Conservation (phyloP, 1,140 invertebrate species). For the Lutraria rhynchaena region DNA sequence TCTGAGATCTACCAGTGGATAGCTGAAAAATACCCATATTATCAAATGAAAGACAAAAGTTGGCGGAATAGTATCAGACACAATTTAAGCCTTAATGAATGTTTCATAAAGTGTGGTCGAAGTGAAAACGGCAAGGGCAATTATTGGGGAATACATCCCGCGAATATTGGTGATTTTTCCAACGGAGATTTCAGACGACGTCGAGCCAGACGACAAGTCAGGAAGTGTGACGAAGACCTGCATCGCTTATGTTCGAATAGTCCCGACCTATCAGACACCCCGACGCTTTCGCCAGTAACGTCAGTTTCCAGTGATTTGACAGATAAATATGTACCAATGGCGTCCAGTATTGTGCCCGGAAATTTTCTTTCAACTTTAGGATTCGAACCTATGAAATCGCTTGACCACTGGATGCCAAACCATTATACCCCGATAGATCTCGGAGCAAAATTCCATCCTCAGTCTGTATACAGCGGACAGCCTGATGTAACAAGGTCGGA, state of each 20-base stretch:
- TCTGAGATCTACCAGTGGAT: conserved; percentile 93
- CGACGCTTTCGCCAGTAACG: background rate
- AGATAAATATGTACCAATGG: conserved; percentile 49
- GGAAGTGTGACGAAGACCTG: conserved; percentile 83
- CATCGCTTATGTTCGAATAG: conserved; percentile 36
- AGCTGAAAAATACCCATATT: conserved; percentile 94
- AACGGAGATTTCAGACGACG: conserved; percentile 96
- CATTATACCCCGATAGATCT: background rate
- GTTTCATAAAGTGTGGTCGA: conserved; percentile 87
- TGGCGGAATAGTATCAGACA: conserved; percentile 82
- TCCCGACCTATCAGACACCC: conserved; percentile 3
- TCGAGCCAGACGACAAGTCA: conserved; percentile 95
- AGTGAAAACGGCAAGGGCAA: conserved; percentile 95
- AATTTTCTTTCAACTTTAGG: conserved; percentile 38
- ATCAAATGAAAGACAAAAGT: conserved; percentile 90
- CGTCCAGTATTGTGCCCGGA: conserved; percentile 23
- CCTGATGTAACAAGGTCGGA: background rate
- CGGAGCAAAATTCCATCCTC: background rate
- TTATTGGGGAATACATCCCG: conserved; percentile 98
- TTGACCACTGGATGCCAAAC: conserved; percentile 13
- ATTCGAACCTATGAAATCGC: background rate
- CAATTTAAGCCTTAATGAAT: conserved; percentile 83
- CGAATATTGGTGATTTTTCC: conserved; percentile 96
- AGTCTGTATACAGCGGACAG: background rate
- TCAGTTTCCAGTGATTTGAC: background rate